Evolutionary conservation across 2,888 invertebrate species (phyloP).

Genomic region (Koerneria pararmatus): DNA sequence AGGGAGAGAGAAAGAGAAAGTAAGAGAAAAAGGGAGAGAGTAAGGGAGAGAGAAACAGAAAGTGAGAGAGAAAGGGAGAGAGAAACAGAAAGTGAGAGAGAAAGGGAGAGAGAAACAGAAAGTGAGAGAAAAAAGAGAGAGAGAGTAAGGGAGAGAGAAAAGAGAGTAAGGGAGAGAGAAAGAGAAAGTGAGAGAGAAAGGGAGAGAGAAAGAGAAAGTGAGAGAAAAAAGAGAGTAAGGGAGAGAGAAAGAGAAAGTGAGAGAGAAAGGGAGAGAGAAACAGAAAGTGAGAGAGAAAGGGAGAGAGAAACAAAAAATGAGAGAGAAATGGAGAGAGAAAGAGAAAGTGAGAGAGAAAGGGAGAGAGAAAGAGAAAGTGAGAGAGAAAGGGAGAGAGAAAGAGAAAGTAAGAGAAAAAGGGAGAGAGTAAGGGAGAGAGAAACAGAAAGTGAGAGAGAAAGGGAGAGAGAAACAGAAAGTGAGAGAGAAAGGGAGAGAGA

Average conservation of each 20-base stretch:
- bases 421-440: conserved; percentile 4
- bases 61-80: neutral
- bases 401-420: conserved; percentile 4
- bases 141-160: neutral
- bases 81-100: conserved; percentile 6
- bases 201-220: neutral
- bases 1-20: conserved; percentile 11
- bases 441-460: conserved; percentile 3
- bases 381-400: conserved; percentile 5
- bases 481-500: conserved; percentile 2
- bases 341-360: neutral
- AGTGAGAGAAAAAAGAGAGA: neutral
- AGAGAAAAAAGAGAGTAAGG: neutral
- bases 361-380: conserved; percentile 7
- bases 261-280: neutral
- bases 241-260: neutral
- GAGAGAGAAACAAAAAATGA: conserved; percentile 1
- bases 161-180: neutral
- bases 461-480: neutral
- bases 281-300: conserved; percentile 7
- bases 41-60: conserved; percentile 7
- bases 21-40: neutral
- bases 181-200: neutral
- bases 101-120: conserved; percentile 7
- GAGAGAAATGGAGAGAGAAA: conserved; percentile 1